phyloP scores from a whole-genome alignment of 2,113 vertebrate species.

The Dipodomys merriami region DNA sequence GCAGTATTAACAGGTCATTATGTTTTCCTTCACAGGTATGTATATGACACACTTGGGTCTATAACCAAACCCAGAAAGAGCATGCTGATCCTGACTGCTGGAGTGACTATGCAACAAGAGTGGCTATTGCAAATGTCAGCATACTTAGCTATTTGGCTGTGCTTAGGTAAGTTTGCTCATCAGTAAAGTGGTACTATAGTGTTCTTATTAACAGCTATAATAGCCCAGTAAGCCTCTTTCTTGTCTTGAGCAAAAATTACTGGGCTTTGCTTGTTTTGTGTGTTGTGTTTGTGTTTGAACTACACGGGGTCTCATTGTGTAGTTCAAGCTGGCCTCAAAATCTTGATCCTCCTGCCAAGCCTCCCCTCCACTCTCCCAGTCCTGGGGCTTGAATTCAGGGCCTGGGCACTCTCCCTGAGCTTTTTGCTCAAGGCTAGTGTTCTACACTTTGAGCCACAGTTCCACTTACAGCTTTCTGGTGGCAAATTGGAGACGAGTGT shows the following conservation, averaged over 20 bases:
- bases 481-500: no score
- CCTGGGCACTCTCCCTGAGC: no score
- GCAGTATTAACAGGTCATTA: not conserved
- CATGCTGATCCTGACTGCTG: constrained; percentile 2
- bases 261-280: not conserved
- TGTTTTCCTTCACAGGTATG: not conserved
- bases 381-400: no score
- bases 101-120: not conserved
- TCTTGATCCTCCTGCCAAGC: no score
- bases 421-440: no score
- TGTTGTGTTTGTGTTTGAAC: no score
- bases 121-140: constrained; percentile 9
- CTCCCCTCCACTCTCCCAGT: no score
- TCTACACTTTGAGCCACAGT: no score
- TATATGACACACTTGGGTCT: not conserved
- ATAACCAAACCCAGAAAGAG: not conserved
- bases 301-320: no score
- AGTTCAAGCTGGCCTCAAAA: no score
- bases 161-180: constrained; percentile 54
- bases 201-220: constrained; percentile 54
- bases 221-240: not conserved
- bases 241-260: constrained; percentile 34
- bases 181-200: constrained; percentile 48
- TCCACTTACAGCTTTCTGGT: no score
- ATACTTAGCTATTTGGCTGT: constrained; percentile 26